Conservation (phyloP, 2,113 vertebrate species). For the Pyxicephalus adspersus region DNA sequence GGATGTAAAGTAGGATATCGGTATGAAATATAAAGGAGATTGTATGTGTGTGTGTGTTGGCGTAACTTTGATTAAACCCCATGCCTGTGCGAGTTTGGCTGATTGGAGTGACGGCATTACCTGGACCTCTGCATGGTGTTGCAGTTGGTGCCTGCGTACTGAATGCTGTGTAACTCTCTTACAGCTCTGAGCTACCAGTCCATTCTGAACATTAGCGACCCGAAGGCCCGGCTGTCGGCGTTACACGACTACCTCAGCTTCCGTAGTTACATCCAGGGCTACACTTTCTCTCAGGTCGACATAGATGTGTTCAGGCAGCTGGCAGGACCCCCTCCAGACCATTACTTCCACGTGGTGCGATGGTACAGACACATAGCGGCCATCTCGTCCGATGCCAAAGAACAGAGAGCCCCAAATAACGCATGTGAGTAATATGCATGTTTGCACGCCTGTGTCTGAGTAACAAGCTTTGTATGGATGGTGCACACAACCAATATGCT, state of each 20-base stretch:
- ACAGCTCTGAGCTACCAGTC: conserved; percentile 88
- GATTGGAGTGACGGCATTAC: too few relatives aligned
- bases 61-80: too few relatives aligned
- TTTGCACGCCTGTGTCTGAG: neutral
- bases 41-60: too few relatives aligned
- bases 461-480: too few relatives aligned
- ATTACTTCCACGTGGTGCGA: conserved; percentile 87
- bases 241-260: conserved; percentile 89
- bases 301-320: conserved; percentile 83
- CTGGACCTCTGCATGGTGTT: neutral
- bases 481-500: too few relatives aligned
- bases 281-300: conserved; percentile 86
- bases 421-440: conserved; percentile 85
- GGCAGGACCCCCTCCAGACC: conserved; percentile 79
- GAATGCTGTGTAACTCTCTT: conserved; percentile 78
- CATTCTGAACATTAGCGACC: conserved; percentile 87
- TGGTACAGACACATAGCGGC: conserved; percentile 94
- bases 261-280: conserved; percentile 93
- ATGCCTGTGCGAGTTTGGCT: too few relatives aligned
- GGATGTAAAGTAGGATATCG: too few relatives aligned
- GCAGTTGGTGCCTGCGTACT: conserved; percentile 49
- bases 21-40: too few relatives aligned
- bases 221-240: conserved; percentile 78
- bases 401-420: conserved; percentile 73
- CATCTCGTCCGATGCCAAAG: conserved; percentile 76